These are phyloP conservation scores for Apodemus agrarius DNA, from an alignment of 2,797 vertebrate species.

Conservation along the genomic window DNA sequence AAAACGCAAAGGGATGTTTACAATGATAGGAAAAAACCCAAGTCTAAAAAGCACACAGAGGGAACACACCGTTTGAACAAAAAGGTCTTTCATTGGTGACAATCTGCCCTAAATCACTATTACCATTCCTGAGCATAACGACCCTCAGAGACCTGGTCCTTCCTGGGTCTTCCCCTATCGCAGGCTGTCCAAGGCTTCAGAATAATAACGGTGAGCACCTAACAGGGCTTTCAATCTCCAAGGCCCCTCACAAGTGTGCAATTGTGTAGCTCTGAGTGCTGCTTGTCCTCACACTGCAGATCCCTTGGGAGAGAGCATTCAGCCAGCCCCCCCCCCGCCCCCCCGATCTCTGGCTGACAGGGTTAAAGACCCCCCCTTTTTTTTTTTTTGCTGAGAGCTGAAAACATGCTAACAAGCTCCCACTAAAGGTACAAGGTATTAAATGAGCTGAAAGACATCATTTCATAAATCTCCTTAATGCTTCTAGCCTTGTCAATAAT, in stretches of 20 bases:
- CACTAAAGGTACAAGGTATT: background rate
- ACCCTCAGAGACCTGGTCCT: slow-evolving; percentile 49
- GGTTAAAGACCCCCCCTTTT: background rate
- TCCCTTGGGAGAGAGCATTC: slow-evolving; percentile 30
- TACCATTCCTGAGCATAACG: slow-evolving; percentile 23
- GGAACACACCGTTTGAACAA: slow-evolving; percentile 23
- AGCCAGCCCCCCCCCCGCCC: no score
- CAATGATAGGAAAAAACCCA: slow-evolving; percentile 28
- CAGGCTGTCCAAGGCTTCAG: slow-evolving; percentile 36
- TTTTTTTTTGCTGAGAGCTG: background rate
- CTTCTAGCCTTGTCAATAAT: background rate
- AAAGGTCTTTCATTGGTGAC: slow-evolving; percentile 69
- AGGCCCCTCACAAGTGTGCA: slow-evolving; percentile 58
- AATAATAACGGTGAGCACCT: slow-evolving; percentile 65
- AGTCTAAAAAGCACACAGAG: slow-evolving; percentile 34
- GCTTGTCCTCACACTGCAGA: slow-evolving; percentile 43
- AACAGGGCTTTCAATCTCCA: slow-evolving; percentile 42
- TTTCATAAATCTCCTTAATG: slow-evolving; percentile 38
- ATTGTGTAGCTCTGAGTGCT: background rate
- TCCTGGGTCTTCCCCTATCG: slow-evolving; percentile 21
- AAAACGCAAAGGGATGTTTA: slow-evolving; percentile 57
- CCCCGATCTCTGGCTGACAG: slow-evolving; percentile 17
- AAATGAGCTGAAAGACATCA: slow-evolving; percentile 24
- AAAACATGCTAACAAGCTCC: slow-evolving; percentile 24
- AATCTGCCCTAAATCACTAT: slow-evolving; percentile 59